Evolutionary conservation across 2,888 invertebrate genomes (phyloP), one percentile per base, ranked within the genome.

Genomic region (Eupithecia vulgata): DNA sequence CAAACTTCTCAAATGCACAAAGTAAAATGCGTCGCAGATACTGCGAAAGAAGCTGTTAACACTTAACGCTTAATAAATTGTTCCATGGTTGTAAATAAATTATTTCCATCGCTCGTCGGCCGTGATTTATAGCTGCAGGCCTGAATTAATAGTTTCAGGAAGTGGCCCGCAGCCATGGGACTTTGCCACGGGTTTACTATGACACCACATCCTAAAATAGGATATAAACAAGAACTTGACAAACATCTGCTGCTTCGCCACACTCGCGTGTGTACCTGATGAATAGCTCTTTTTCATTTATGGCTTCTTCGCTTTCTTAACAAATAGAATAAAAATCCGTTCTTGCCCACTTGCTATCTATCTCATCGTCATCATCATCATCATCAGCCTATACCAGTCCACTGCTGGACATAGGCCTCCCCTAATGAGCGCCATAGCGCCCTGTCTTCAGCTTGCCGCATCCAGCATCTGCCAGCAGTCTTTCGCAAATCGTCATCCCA

Each of bases 101-200:
- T 88, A 88, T 87, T 86, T 88, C 84, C 85, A 86, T 87, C 85
- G 83, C 79, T 85, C 84, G 83, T 86, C 84, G 75, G 64, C 74
- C 74, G 82, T 87, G 88, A 89, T 89, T 90, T 89, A 90, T 88
- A 75, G 86, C 77, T 80, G 76, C 79, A 76, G 83, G 85, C 81
- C 80, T 78, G 82, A 84, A 89, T 89, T 90, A 90, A 91, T 89
- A 85, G 90, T 88, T 88, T 88, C 85, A 88, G 89, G 87, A 90
- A 89, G 88, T 81, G 81, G 74, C 80, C 79, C 72, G 75, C 76
- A 79, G 79, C 79, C 76, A 70, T 68, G 52, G 66, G 76, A 73
- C 78, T 75, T 76, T 76, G 82, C 83, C 83, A 80, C 81, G 79
- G 80, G 81, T 81, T 79, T 80, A 71, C 72, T 78, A 69, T 84